Conservation (phyloP, 1,140 invertebrate species). For the Laodelphax striatellus region DNA sequence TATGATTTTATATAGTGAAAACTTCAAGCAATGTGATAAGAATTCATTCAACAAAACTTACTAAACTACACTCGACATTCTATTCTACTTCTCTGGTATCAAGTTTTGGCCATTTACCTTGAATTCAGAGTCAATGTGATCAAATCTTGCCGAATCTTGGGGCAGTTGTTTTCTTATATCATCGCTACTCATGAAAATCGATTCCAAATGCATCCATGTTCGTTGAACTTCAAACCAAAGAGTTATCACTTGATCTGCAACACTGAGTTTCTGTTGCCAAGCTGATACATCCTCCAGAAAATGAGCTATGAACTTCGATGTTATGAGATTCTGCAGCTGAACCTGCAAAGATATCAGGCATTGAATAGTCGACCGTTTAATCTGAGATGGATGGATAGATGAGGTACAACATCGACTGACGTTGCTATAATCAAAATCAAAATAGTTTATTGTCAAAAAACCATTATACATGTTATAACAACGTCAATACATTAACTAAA, state of each 20-base stretch:
- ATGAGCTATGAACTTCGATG: conserved; percentile 93
- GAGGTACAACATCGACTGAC: too few species aligned
- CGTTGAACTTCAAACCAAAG: conserved; percentile 95
- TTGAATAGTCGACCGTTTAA: not conserved
- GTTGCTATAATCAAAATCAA: too few species aligned
- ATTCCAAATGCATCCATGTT: conserved; percentile 93
- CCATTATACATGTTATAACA: too few species aligned
- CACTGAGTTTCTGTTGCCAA: conserved; percentile 89
- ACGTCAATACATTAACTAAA: too few species aligned
- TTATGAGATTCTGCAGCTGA: conserved; percentile 87
- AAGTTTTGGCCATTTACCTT: conserved; percentile 42
- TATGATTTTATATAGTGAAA: too few species aligned
- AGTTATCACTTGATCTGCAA: conserved; percentile 85
- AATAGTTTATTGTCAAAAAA: too few species aligned
- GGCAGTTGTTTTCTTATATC: conserved; percentile 92
- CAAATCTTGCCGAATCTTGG: conserved; percentile 84
- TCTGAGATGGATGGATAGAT: not conserved
- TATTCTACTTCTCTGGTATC: too few species aligned
- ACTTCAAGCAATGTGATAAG: too few species aligned
- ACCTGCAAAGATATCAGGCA: conserved; percentile 40
- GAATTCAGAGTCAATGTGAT: conserved; percentile 82
- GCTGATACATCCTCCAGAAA: conserved; percentile 86
- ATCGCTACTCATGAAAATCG: conserved; percentile 95
- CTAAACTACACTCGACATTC: too few species aligned
- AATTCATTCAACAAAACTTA: too few species aligned